A percentile compares a stretch with the other conserved stretches of the same genome.
Conservation (phyloP, 2,888 invertebrate species). For the Crematogaster levior region DNA sequence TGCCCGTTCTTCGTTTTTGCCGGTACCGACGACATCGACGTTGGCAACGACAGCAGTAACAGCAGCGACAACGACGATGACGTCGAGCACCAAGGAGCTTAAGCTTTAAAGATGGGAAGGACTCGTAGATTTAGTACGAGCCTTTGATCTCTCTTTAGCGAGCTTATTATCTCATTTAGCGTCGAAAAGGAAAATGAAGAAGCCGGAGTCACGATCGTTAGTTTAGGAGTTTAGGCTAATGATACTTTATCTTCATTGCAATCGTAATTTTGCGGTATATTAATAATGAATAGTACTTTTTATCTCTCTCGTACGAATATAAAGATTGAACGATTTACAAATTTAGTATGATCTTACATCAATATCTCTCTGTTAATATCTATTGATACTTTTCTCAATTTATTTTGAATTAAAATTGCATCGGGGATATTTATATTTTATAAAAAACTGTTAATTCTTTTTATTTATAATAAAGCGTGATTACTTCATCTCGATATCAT, state of each 20-base stretch:
- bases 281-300: not conserved
- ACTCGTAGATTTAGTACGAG: conserved; percentile 9
- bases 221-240: not conserved
- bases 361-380: not conserved
- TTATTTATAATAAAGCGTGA: not conserved
- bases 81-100: conserved; percentile 9
- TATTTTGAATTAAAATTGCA: not conserved
- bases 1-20: conserved; percentile 45
- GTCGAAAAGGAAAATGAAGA: not conserved
- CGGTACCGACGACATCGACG: conserved; percentile 58
- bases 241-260: not conserved
- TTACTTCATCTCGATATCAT: not conserved
- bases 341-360: not conserved
- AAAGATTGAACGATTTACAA: not conserved
- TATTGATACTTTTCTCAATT: not conserved
- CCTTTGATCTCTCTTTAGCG: conserved; percentile 15
- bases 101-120: not conserved
- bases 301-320: not conserved
- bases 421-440: not conserved
- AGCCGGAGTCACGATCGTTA: conserved; percentile 7
- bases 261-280: not conserved
- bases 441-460: not conserved
- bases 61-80: conserved; percentile 49
- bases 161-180: conserved; percentile 16
- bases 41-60: conserved; percentile 44